Conservation (phyloP, 2,888 invertebrate species). For the Drosophila antonietae region DNA sequence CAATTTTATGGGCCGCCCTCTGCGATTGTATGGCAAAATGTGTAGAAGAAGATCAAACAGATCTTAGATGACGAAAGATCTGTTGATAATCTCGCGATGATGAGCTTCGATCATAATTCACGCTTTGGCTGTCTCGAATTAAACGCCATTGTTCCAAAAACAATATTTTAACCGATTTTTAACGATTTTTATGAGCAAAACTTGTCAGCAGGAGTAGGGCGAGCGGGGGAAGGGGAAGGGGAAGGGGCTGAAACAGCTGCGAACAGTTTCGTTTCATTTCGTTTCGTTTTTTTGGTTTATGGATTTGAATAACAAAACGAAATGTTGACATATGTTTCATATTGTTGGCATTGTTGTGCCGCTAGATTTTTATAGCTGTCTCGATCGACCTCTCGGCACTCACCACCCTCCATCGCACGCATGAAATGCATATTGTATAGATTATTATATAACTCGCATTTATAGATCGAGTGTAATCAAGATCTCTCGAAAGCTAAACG, state of each 20-base stretch:
- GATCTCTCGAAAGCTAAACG: conserved; percentile 37
- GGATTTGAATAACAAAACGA: conserved; percentile 82
- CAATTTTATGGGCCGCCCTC: conserved; percentile 45
- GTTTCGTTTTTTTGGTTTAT: conserved; percentile 52
- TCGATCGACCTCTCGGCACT: not conserved
- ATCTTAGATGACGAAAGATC: conserved; percentile 37
- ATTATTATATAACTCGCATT: conserved; percentile 9
- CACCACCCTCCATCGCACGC: not conserved
- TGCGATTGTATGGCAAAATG: not conserved
- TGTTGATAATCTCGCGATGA: conserved; percentile 56
- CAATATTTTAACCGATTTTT: conserved; percentile 40
- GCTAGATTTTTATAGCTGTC: conserved; percentile 35
- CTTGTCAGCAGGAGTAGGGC: conserved; percentile 17
- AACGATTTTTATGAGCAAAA: conserved; percentile 62
- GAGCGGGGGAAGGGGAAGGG: not conserved
- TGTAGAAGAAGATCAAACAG: conserved; percentile 5
- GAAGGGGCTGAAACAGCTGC: conserved; percentile 40
- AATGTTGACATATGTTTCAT: conserved; percentile 82
- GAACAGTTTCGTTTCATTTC: conserved; percentile 38
- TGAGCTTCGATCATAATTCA: conserved; percentile 71
- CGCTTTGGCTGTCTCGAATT: conserved; percentile 59
- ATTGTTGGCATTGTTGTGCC: conserved; percentile 66
- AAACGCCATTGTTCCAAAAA: conserved; percentile 70
- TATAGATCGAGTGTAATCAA: conserved; percentile 31
- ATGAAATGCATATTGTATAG: not conserved